Percentiles rank a stretch among this genome's conserved stretches.
These are phyloP conservation scores for Leptinotarsa peninsularis DNA, from an alignment of 2,888 invertebrate genomes.

Conservation along the genomic window DNA sequence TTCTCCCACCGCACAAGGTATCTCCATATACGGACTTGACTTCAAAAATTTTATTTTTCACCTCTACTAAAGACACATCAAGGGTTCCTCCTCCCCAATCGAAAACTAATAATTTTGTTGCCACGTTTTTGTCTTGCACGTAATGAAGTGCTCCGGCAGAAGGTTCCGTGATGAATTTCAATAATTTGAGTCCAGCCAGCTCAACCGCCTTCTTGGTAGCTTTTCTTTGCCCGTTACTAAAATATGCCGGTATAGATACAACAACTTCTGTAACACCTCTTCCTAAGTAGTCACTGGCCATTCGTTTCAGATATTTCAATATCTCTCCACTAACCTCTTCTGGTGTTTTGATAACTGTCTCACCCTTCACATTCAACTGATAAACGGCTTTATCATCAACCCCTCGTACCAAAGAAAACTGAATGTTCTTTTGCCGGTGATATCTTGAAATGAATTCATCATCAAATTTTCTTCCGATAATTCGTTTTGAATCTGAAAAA, in stretches of 20 bases:
- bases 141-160: constrained; percentile 6
- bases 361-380: background rate
- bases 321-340: constrained; percentile 45
- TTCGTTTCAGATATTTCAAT: constrained; percentile 40
- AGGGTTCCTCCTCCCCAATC: constrained; percentile 49
- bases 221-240: constrained; percentile 45
- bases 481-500: background rate
- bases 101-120: background rate
- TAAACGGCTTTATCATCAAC: constrained; percentile 18
- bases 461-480: background rate
- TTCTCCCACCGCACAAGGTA: constrained; percentile 41
- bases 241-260: constrained; percentile 45
- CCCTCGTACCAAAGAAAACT: background rate
- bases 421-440: background rate
- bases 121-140: background rate
- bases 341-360: constrained; percentile 29
- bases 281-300: constrained; percentile 34
- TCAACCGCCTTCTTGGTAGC: constrained; percentile 44
- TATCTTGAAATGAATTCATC: constrained; percentile 1
- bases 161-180: constrained; percentile 27
- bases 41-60: constrained; percentile 37
- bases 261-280: constrained; percentile 42
- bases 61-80: constrained; percentile 50
- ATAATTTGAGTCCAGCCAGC: constrained; percentile 44
- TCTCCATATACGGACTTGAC: constrained; percentile 44